Evolutionary conservation across 2,113 vertebrate species (phyloP).

Genomic region (Tympanuchus pallidicinctus): DNA sequence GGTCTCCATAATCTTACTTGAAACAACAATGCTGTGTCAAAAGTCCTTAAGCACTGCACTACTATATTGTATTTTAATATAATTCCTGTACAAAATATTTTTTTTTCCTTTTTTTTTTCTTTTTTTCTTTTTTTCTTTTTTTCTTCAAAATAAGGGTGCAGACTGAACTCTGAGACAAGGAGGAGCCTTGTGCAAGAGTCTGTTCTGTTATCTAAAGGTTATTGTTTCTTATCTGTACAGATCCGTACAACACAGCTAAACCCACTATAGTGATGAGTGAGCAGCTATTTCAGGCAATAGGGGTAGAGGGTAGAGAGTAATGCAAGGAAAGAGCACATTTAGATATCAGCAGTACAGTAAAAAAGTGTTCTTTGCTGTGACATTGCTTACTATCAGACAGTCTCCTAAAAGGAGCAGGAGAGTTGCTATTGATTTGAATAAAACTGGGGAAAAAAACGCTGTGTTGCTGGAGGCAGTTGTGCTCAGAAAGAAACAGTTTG

Average conservation of each 20-base stretch:
- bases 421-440: background rate
- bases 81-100: background rate
- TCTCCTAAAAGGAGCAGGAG: background rate
- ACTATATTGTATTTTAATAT: background rate
- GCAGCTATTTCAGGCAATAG: slow-evolving; percentile 42
- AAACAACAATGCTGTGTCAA: background rate
- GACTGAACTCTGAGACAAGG: slow-evolving; percentile 65
- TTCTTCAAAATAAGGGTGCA: slow-evolving; percentile 15
- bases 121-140: background rate
- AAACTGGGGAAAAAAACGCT: background rate
- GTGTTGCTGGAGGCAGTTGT: background rate
- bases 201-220: slow-evolving; percentile 54
- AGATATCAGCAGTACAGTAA: background rate
- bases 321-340: background rate
- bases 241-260: slow-evolving; percentile 37
- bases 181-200: slow-evolving; percentile 59
- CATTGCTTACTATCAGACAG: background rate
- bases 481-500: rapidly evolving
- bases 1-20: background rate
- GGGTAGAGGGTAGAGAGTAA: slow-evolving; percentile 30
- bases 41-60: background rate
- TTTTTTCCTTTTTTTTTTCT: background rate
- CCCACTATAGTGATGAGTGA: slow-evolving; percentile 58
- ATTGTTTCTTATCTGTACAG: slow-evolving; percentile 61
- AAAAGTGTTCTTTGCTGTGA: background rate